These are phyloP conservation scores for Phrynosoma blainvillii DNA, from an alignment of 2,113 vertebrate species.

Conservation along the genomic window DNA sequence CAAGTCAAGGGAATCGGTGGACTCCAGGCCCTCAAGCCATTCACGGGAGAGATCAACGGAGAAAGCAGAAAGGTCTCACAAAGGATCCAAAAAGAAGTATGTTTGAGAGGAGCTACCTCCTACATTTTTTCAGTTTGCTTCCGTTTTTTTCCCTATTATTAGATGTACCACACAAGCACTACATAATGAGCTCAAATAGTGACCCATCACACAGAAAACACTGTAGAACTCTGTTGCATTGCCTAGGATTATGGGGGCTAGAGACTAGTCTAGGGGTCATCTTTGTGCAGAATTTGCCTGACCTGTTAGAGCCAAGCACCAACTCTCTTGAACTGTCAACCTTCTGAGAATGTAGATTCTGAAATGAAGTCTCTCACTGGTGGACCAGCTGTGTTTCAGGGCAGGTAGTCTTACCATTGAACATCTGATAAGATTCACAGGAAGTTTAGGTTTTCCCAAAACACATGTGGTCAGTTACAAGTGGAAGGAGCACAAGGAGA, in stretches of 20 bases:
- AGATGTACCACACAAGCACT: not conserved
- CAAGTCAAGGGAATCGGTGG: slow-evolving; percentile 80
- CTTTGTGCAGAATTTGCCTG: not conserved
- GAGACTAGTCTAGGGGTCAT: not conserved
- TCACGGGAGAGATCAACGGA: slow-evolving; percentile 86
- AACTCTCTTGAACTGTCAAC: too few species aligned
- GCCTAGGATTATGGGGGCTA: too few species aligned
- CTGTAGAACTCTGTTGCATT: not conserved
- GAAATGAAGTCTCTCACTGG: not conserved
- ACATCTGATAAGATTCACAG: not conserved
- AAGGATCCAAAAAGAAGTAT: slow-evolving; percentile 89
- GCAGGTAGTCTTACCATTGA: not conserved
- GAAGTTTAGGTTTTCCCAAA: not conserved
- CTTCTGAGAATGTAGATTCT: not conserved
- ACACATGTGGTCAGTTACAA: not conserved
- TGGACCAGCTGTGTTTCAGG: too few species aligned
- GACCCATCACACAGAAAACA: not conserved
- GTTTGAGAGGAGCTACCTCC: slow-evolving; percentile 62
- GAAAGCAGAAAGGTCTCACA: slow-evolving; percentile 86
- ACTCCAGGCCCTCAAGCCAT: slow-evolving; percentile 85
- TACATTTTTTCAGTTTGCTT: slow-evolving; percentile 29
- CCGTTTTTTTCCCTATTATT: not conserved
- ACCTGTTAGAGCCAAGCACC: not conserved
- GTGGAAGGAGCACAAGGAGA: not conserved
- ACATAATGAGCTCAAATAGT: not conserved